These are phyloP conservation scores for Amphipoea oculea DNA, from an alignment of 2,888 invertebrate species.

Conservation along the genomic window DNA sequence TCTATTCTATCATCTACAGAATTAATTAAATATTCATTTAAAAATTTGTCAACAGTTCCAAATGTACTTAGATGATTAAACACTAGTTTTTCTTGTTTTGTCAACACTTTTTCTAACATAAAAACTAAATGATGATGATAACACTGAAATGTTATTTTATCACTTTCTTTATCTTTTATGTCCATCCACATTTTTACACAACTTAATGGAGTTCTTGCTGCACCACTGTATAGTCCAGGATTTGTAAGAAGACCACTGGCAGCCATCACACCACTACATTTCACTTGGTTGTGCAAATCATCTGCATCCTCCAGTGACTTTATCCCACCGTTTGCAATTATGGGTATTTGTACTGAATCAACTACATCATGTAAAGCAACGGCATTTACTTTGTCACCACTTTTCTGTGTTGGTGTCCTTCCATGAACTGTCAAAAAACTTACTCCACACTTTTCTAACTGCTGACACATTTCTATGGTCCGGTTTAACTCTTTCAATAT, in stretches of 20 bases:
- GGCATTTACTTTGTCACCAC: slow-evolving; percentile 93
- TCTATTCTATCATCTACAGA: slow-evolving; percentile 67
- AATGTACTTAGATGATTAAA: slow-evolving; percentile 95
- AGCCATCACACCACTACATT: slow-evolving; percentile 97
- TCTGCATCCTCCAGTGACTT: slow-evolving; percentile 93
- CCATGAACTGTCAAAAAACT: slow-evolving; percentile 98
- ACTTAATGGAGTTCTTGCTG: slow-evolving; percentile 92
- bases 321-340: slow-evolving; percentile 98
- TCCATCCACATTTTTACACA: slow-evolving; percentile 96
- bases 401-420: slow-evolving; percentile 95
- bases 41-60: slow-evolving; percentile 93
- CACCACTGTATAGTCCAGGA: slow-evolving; percentile 96
- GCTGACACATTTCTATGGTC: slow-evolving; percentile 95
- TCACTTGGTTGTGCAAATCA: slow-evolving; percentile 91
- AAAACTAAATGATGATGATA: slow-evolving; percentile 99
- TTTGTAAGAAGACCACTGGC: slow-evolving; percentile 97
- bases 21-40: slow-evolving; percentile 90
- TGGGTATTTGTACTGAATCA: slow-evolving; percentile 93
- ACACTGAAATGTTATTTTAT: slow-evolving; percentile 93
- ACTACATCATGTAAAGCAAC: slow-evolving; percentile 93
- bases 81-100: slow-evolving; percentile 92
- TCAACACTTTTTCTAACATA: slow-evolving; percentile 96
- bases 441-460: slow-evolving; percentile 96
- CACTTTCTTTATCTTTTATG: slow-evolving; percentile 91
- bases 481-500: slow-evolving; percentile 92